Evolutionary conservation across 2,113 vertebrate genomes (phyloP).

Genomic region (Hippolais icterina): DNA sequence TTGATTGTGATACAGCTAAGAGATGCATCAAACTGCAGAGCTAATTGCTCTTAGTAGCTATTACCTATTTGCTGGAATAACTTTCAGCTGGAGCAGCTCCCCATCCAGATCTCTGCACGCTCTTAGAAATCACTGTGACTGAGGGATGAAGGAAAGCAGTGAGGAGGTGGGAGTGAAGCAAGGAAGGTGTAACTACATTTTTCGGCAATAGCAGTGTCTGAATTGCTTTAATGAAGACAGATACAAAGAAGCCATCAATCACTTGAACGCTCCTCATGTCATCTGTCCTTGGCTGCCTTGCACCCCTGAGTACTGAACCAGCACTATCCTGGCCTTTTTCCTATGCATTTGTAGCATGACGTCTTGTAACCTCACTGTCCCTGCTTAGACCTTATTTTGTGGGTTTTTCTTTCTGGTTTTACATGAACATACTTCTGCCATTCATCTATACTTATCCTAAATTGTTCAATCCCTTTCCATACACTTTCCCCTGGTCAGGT

Average conservation of each 20-base stretch:
- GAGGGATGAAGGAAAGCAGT: not conserved
- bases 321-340: not conserved
- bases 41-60: not conserved
- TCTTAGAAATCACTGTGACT: not conserved
- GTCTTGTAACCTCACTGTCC: not conserved
- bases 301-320: not conserved
- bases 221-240: not conserved
- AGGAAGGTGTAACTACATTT: not conserved
- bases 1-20: not conserved
- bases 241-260: not conserved
- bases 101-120: rapidly evolving
- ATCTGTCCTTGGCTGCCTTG: not conserved
- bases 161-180: not conserved
- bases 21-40: not conserved
- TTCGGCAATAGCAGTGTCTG: not conserved
- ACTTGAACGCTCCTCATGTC: not conserved
- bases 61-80: not conserved
- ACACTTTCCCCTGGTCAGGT: not conserved
- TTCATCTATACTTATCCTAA: not conserved
- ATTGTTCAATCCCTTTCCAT: not conserved
- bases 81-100: not conserved
- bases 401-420: not conserved
- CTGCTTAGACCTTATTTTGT: not conserved
- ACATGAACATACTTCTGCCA: not conserved
- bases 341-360: not conserved